Conservation (phyloP, 1,140 invertebrate species). For the Pogonomyrmex californicus region DNA sequence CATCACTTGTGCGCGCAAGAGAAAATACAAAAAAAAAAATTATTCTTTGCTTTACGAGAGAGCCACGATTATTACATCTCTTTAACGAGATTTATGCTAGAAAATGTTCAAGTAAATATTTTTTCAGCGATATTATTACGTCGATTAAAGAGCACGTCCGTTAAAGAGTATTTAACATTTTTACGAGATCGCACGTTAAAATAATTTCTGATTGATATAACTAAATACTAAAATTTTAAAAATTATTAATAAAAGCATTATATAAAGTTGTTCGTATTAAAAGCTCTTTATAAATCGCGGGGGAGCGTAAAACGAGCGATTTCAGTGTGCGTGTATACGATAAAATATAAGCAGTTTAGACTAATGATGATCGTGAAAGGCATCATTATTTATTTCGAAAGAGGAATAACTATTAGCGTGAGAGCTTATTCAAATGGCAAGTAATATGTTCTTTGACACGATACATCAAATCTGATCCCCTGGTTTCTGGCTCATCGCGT, state of each 20-base stretch:
- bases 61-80: background rate
- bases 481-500: background rate
- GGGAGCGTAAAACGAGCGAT: background rate
- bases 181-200: background rate
- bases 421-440: slow-evolving; percentile 19
- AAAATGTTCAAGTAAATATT: background rate
- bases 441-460: slow-evolving; percentile 43
- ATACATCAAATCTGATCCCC: slow-evolving; percentile 34
- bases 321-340: background rate
- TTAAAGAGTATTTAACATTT: background rate
- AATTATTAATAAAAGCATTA: background rate
- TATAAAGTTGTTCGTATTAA: background rate
- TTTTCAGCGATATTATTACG: background rate
- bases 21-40: slow-evolving; percentile 23
- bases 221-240: background rate
- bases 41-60: background rate
- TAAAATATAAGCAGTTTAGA: background rate
- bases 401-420: slow-evolving; percentile 11
- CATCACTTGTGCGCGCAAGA: slow-evolving; percentile 4
- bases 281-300: background rate
- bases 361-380: background rate
- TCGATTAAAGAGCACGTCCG: background rate
- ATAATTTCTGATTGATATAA: background rate
- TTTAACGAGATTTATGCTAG: background rate
- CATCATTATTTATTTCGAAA: slow-evolving; percentile 35